Evolutionary conservation across 2,888 invertebrate genomes (phyloP).

Genomic region (Congeria kusceri): DNA sequence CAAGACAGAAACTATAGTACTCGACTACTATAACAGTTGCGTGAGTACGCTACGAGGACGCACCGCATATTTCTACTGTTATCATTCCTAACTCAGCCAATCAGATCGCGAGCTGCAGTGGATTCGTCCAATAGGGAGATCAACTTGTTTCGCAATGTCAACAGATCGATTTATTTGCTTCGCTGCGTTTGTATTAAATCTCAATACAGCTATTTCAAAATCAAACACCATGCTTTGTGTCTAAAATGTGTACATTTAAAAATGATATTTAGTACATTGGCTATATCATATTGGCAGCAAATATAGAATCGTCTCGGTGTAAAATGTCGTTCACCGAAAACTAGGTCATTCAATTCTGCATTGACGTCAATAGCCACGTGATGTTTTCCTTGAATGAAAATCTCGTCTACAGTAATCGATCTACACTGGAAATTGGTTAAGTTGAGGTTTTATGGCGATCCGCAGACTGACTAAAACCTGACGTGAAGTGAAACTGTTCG

Average conservation of each 20-base stretch:
- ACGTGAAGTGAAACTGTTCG: no score
- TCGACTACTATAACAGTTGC: slow-evolving; percentile 18
- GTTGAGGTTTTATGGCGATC: no score
- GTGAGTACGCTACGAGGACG: slow-evolving; percentile 53
- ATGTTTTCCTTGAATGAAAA: slow-evolving; percentile 60
- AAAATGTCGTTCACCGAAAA: no score
- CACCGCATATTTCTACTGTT: slow-evolving; percentile 41
- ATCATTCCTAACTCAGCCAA: slow-evolving; percentile 48
- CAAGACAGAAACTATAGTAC: neutral
- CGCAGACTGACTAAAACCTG: no score
- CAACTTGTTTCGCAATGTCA: neutral
- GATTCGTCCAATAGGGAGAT: slow-evolving; percentile 32
- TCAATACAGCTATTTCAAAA: no score
- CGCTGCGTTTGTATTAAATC: no score
- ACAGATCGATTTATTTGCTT: neutral
- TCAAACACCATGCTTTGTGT: no score
- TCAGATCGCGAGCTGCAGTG: slow-evolving; percentile 33
- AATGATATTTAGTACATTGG: no score
- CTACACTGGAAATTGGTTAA: neutral
- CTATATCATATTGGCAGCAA: no score
- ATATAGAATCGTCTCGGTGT: no score
- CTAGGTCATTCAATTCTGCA: slow-evolving; percentile 20
- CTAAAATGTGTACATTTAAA: no score
- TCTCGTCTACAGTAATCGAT: neutral
- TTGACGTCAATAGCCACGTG: slow-evolving; percentile 69